phyloP scores from a whole-genome alignment of 2,888 invertebrate genomes.

The Steromphala cineraria region DNA sequence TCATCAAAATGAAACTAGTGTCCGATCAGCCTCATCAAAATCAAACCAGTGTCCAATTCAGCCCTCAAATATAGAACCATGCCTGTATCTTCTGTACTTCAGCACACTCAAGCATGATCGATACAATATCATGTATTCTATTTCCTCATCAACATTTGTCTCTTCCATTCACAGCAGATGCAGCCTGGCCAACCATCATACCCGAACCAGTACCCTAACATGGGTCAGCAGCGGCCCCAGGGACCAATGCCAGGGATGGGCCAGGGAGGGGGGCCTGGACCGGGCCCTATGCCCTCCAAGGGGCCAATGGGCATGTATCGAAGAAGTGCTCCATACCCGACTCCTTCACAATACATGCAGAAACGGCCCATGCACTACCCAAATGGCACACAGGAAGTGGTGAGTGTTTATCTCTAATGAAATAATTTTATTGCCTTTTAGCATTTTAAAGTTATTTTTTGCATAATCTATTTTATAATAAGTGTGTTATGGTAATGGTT shows the following conservation, averaged over 20 bases:
- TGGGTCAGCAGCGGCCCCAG: slow-evolving; percentile 80
- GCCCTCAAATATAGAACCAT: too few species aligned
- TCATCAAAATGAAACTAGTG: too few species aligned
- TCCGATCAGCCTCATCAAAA: too few species aligned
- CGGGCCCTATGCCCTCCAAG: slow-evolving; percentile 52
- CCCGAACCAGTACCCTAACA: slow-evolving; percentile 64
- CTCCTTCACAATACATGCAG: slow-evolving; percentile 89
- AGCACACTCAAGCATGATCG: too few species aligned
- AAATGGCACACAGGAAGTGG: slow-evolving; percentile 58
- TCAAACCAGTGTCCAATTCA: too few species aligned
- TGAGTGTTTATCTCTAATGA: not conserved
- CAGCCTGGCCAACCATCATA: slow-evolving; percentile 65
- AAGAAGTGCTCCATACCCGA: slow-evolving; percentile 89
- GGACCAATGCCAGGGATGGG: slow-evolving; percentile 60
- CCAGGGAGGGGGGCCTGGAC: slow-evolving; percentile 61
- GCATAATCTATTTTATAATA: too few species aligned
- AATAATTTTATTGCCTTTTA: too few species aligned
- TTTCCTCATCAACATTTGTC: too few species aligned
- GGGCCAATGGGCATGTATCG: slow-evolving; percentile 53
- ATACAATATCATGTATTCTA: too few species aligned
- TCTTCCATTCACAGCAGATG: slow-evolving; percentile 46
- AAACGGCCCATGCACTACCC: slow-evolving; percentile 78
- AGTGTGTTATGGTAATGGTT: too few species aligned
- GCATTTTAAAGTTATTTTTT: too few species aligned
- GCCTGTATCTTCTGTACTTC: too few species aligned